Base-by-base conservation (phyloP, 2,113 vertebrate species). In the Clupea harengus region DNA sequence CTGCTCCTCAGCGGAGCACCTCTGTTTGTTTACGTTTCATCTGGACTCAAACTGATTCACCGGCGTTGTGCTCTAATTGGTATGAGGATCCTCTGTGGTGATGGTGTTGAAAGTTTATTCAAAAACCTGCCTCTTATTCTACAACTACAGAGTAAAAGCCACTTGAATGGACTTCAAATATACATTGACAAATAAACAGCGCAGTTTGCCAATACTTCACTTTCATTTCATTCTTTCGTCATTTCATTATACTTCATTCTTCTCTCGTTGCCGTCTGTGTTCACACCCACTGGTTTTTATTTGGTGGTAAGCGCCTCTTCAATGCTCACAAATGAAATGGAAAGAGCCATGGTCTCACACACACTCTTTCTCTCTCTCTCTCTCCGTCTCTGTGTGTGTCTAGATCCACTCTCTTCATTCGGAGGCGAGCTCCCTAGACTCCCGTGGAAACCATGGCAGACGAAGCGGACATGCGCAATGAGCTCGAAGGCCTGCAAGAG, bases 401-500 rank as follows among this genome's bases (percentile, higher is more conserved):
- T 57, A 17, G 15, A 57, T 15, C 15, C 52, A 57, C 15, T 57
- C 15, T 57, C 57, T 89, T 88, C 11, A 47, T 85, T 87, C 90
- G 92, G 92, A 91, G 89, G 84, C 89, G 89, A 91, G 94, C 72
- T 22, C 90, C 93, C 86, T 89, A 85, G 88, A 89, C 88, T 39
- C 93, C 90, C 83, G 83, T 84, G 72, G 54, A 87, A 88, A 91
- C 92, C 90, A 99, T 99, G 98, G 98, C 97, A 0, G 97, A 99
- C 85, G 98, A 99, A 13, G 93, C 97, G 0, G 98, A 99, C 89
- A 99, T 99, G 98, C 98, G 98, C 94, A 99, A 99, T 93, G 98
- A 99, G 93, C 93, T 99, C 93, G 94, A 97, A 22, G 97, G 99
- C 93, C 97, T 99, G 97, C 98, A 99, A 94, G 94, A 97, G 85